Base-by-base conservation (phyloP, 1,140 invertebrate species). In the Dendroctonus valens region DNA sequence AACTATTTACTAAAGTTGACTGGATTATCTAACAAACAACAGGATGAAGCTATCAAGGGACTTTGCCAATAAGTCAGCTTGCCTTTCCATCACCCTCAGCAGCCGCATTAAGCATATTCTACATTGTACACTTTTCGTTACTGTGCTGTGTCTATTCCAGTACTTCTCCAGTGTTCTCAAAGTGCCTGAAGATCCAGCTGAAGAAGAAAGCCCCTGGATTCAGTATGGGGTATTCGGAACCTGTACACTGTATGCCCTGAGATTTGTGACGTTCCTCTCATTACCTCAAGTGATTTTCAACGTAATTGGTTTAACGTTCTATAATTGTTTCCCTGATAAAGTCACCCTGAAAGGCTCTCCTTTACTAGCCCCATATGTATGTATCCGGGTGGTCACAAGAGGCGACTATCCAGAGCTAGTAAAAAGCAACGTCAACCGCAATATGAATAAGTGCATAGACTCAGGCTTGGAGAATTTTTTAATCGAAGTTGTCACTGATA, bases 401-500 rank as follows among this genome's bases (percentile, higher is more conserved):
- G 97, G 97, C 1, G 93, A 97, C 80, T 98, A 91, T 81, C 93
- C 96, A 2, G 88, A 96, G 66, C 80, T 99, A 53, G 95, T 99
- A 0, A 88, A 88, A 76, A 86, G 86, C 49, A 98, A 98, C 84
- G 92, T 98, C 0, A 81, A 83, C 41, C 84, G 91, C 63, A 99
- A 99, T 79, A 87, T 98, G 78, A 90, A 92, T 70, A 91, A 88
- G 51, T 98, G 96, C 76, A 80, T 89, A 55, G 89, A 94, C 75
- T 89, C 92, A 5, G 96, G 96, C 6, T 79, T 99, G 46, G 94
- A 98, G 78, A 97, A 98, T 78, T 99, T 97, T 76, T 87, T 98
- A 65, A 91, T 99, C 71, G 96, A 99, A 85, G 94, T 99, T 15
- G 96, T 98, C 0, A 97, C 94, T 8, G 97, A 99, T 77, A 96